Conservation (phyloP, 2,797 vertebrate genomes). For the Bradypus variegatus region DNA sequence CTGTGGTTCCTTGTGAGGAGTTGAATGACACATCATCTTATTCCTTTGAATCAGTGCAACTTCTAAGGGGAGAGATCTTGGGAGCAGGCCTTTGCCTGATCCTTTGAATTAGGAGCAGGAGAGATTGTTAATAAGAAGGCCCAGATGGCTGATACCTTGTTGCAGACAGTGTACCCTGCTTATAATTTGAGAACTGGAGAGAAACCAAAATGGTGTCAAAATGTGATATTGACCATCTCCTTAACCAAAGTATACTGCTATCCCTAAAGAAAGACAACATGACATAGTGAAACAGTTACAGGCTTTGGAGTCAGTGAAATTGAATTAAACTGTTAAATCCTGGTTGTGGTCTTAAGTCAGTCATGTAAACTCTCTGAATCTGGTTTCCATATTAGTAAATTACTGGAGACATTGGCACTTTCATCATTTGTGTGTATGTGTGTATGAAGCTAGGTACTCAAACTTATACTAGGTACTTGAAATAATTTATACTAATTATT, state of each 20-base stretch:
- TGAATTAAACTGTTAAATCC: not conserved
- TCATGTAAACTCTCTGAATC: not conserved
- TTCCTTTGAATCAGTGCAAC: not conserved
- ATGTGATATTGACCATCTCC: not conserved
- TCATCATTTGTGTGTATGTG: not conserved
- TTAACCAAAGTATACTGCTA: not conserved
- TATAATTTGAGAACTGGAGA: not conserved
- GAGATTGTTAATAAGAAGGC: not conserved
- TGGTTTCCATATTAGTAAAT: not conserved
- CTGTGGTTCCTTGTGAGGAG: not conserved
- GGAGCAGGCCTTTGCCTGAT: not conserved
- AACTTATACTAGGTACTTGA: not conserved
- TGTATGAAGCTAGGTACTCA: not conserved
- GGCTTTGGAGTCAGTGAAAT: not conserved
- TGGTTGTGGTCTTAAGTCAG: not conserved
- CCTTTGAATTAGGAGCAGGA: not conserved
- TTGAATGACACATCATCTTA: not conserved
- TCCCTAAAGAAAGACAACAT: not conserved
- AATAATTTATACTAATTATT: conserved; percentile 17
- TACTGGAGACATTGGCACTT: not conserved
- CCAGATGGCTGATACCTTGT: not conserved
- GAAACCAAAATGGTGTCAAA: not conserved
- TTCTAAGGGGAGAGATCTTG: not conserved
- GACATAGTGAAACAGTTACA: not conserved
- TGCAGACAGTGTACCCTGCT: not conserved